phyloP scores from a whole-genome alignment of 1,140 invertebrate genomes.

The Trichonephila clavata region DNA sequence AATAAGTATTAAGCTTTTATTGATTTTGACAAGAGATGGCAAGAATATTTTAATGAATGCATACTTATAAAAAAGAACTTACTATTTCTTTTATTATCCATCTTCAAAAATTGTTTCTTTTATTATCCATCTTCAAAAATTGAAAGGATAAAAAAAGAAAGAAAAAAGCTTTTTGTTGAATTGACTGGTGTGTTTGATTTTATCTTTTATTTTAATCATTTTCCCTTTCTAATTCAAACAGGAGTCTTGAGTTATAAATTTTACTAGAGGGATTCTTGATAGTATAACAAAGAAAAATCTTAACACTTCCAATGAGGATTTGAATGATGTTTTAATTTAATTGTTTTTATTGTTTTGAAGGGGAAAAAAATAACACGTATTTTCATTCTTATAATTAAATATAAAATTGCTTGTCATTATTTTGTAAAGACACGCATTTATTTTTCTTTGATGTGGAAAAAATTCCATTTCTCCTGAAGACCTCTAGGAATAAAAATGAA shows the following conservation, averaged over 20 bases:
- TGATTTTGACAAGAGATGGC: neutral
- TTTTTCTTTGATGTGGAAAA: neutral
- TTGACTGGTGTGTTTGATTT: neutral
- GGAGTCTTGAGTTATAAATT: neutral
- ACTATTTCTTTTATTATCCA: neutral
- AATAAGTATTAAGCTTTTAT: too few species aligned
- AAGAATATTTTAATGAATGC: neutral
- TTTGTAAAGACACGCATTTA: neutral
- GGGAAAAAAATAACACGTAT: neutral
- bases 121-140: neutral
- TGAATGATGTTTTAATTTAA: neutral
- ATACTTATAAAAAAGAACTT: neutral
- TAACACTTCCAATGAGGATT: neutral
- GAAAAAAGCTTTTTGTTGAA: neutral
- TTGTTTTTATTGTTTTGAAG: neutral
- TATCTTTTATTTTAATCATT: neutral
- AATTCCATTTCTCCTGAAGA: neutral
- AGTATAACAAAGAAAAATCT: neutral
- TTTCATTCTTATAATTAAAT: neutral
- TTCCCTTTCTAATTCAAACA: neutral
- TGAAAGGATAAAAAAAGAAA: neutral
- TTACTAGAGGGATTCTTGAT: neutral
- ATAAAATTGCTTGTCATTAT: neutral
- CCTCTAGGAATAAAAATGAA: neutral
- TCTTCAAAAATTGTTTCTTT: neutral